Conservation (phyloP, 2,888 invertebrate species). For the Pristionchus mayeri region DNA sequence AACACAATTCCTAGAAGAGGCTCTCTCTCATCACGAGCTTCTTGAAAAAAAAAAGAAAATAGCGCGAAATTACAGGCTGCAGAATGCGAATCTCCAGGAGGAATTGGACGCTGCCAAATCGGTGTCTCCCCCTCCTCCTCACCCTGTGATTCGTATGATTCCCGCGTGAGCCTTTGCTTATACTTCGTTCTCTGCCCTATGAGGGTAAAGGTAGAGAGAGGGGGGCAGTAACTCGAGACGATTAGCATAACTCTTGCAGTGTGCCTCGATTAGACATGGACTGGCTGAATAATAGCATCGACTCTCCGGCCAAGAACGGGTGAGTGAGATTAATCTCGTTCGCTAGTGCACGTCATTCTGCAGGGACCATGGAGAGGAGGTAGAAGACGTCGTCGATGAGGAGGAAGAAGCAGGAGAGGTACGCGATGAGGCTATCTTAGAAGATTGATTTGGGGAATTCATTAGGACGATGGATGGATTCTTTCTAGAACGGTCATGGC, state of each 20-base stretch:
- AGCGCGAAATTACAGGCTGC: not conserved
- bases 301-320: conserved; percentile 32
- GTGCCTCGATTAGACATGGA: conserved; percentile 41
- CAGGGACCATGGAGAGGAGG: not conserved
- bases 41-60: too few species aligned
- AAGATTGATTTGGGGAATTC: not conserved
- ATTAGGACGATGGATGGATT: not conserved
- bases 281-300: conserved; percentile 1
- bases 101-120: not conserved
- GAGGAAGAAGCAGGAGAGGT: not conserved
- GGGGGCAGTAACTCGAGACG: too few species aligned
- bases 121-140: not conserved
- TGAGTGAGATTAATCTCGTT: not conserved
- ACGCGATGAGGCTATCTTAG: too few species aligned
- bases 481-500: not conserved
- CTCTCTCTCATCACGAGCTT: too few species aligned
- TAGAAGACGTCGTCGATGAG: not conserved
- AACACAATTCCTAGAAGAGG: not conserved
- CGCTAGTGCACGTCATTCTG: too few species aligned
- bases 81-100: not conserved
- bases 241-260: not conserved
- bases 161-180: not conserved
- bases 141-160: not conserved
- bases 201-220: too few species aligned
- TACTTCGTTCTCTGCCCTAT: too few species aligned